A percentile compares a stretch with the other conserved stretches of the same genome.
phyloP scores from a whole-genome alignment of 2,113 vertebrate genomes.

The Eonycteris spelaea region DNA sequence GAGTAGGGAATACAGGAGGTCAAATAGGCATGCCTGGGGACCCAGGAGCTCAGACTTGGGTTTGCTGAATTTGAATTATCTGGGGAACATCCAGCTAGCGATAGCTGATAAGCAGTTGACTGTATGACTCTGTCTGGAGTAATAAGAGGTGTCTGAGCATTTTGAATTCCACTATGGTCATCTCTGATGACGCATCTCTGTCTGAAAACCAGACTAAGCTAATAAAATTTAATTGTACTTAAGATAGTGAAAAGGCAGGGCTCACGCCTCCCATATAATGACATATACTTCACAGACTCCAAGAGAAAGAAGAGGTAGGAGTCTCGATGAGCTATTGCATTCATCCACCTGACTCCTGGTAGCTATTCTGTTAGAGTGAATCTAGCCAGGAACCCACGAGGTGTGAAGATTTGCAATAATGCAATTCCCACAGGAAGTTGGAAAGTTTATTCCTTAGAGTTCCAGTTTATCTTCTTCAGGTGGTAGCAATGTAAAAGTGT shows the following conservation, averaged over 20 bases:
- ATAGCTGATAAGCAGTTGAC: no score
- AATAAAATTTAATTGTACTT: not conserved
- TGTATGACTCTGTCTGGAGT: not conserved
- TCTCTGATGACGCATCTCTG: not conserved
- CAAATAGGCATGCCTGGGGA: no score
- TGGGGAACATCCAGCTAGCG: not conserved
- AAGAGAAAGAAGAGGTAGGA: not conserved
- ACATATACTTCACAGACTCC: not conserved
- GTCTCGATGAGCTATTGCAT: not conserved
- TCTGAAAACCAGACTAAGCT: not conserved
- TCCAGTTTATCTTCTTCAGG: not conserved
- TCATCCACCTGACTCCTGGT: not conserved
- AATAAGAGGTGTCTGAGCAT: not conserved
- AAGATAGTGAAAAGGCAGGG: not conserved
- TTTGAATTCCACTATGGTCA: not conserved
- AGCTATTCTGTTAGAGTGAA: not conserved
- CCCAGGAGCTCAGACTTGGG: rapidly evolving
- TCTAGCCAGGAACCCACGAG: not conserved
- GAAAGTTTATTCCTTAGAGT: not conserved
- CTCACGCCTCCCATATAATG: rapidly evolving
- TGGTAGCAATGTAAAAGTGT: not conserved
- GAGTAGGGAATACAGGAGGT: no score
- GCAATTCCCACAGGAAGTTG: not conserved
- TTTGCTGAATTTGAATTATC: not conserved
- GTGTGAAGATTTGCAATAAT: not conserved